phyloP scores from a whole-genome alignment of 2,797 vertebrate species.

The Urosaurus nigricauda region DNA sequence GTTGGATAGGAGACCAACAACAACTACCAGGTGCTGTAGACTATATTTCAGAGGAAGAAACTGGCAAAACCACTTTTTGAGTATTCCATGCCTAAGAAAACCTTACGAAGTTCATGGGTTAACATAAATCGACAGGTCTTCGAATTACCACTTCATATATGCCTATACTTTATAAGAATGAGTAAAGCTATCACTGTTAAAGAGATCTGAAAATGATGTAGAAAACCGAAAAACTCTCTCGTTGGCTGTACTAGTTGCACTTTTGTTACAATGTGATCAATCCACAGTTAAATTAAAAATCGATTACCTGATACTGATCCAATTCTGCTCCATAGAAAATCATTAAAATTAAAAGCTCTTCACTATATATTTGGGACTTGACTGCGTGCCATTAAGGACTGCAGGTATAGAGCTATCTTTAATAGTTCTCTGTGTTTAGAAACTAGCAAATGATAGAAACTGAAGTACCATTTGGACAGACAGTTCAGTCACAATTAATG shows the following conservation, averaged over 20 bases:
- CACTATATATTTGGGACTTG: background rate
- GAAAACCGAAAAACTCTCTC: accelerated
- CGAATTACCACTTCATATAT: background rate
- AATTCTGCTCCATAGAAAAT: background rate
- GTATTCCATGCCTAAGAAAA: too few relatives aligned
- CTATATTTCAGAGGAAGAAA: too few relatives aligned
- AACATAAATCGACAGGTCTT: too few relatives aligned
- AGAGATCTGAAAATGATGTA: background rate
- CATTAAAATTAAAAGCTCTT: background rate
- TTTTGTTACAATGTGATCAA: background rate
- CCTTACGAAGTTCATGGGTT: too few relatives aligned
- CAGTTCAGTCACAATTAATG: background rate
- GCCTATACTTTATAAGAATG: background rate
- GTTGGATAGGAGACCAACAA: too few relatives aligned
- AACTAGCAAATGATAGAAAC: background rate
- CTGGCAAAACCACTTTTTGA: too few relatives aligned
- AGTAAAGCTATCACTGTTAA: background rate
- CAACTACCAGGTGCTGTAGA: too few relatives aligned
- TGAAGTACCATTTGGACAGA: background rate
- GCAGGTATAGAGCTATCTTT: background rate
- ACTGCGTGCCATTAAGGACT: background rate
- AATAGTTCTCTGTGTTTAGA: background rate
- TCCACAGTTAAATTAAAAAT: background rate
- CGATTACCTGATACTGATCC: background rate
- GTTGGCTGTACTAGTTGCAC: background rate